Conservation (phyloP, 2,113 vertebrate genomes). For the Ceyx cyanopectus region DNA sequence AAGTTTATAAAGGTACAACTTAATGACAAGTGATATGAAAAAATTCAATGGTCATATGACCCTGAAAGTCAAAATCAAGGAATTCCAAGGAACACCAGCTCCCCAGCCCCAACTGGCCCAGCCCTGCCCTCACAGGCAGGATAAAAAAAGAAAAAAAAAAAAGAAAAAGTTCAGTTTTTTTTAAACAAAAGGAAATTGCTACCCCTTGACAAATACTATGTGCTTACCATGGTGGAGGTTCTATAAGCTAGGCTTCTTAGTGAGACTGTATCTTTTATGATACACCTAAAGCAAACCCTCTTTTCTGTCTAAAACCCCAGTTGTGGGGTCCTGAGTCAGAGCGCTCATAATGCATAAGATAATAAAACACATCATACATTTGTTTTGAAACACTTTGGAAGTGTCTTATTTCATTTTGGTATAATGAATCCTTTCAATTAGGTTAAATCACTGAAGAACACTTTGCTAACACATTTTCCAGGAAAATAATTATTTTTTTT, state of each 20-base stretch:
- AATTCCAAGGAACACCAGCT: background rate
- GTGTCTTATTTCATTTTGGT: background rate
- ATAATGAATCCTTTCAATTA: background rate
- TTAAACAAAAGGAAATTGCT: too few species aligned
- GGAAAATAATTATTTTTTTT: background rate
- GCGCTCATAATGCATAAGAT: background rate
- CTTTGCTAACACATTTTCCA: slow-evolving; percentile 15
- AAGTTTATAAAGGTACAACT: background rate
- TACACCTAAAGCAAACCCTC: background rate
- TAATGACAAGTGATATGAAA: background rate
- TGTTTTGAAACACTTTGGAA: background rate
- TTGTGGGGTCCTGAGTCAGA: background rate
- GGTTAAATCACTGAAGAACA: slow-evolving; percentile 20
- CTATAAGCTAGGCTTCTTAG: background rate
- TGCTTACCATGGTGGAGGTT: too few species aligned
- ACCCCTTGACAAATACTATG: too few species aligned
- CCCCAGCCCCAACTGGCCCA: too few species aligned
- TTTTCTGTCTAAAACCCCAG: background rate
- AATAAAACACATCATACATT: background rate
- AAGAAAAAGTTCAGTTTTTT: too few species aligned
- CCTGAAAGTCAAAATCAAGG: background rate
- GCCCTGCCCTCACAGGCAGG: too few species aligned
- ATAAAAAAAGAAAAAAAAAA: too few species aligned
- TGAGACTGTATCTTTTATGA: background rate
- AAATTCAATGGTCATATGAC: background rate